Base-by-base conservation (phyloP, 2,888 invertebrate species). In the Plebejus melissa region DNA sequence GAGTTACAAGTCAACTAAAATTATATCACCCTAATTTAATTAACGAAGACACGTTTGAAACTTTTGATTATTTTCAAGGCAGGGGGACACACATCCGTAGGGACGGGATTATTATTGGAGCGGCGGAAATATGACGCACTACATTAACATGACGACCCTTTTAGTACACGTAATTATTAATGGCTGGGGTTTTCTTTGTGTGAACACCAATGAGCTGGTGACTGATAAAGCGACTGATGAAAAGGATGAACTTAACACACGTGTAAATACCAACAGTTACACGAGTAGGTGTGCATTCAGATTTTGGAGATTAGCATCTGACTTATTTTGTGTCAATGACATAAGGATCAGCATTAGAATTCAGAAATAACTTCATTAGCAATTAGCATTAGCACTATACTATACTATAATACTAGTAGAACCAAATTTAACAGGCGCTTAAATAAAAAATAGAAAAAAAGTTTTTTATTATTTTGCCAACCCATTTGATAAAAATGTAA, bases 21-120 rank as follows among this genome's bases (percentile, higher is more conserved):
- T 71, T 71, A 71, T 71, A 71, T 65, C 65, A 71, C 46, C 46
- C 41, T 46, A 71, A 46, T 54, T 80, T 79, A 81, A 81, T 81
- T 81, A 81, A 79, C 79, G 76, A 77, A 78, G 80, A 80, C 80
- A 78, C 75, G 74, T 77, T 82, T 82, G 81, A 79, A 81, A 81
- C 79, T 76, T 77, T 79, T 79, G 80, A 82, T 81, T 81, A 84
- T 84, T 88, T 89, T 87, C 85, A 87, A 87, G 89, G 89, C 84
- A 84, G 87, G 88, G 88, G 87, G 86, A 83, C 83, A 79, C 81
- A 82, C 84, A 83, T 87, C 86, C 86, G 84, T 83, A 79, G 85
- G 82, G 80, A 79, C 79, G 76, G 50, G 78, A 77, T 82, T 83
- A 83, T 84, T 85, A 85, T 83, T 86, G 82, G 83, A 82, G 78